Percentiles rank a stretch among this genome's conserved stretches.
Conservation (phyloP, 1,140 invertebrate genomes). For the Cataglyphis hispanica region DNA sequence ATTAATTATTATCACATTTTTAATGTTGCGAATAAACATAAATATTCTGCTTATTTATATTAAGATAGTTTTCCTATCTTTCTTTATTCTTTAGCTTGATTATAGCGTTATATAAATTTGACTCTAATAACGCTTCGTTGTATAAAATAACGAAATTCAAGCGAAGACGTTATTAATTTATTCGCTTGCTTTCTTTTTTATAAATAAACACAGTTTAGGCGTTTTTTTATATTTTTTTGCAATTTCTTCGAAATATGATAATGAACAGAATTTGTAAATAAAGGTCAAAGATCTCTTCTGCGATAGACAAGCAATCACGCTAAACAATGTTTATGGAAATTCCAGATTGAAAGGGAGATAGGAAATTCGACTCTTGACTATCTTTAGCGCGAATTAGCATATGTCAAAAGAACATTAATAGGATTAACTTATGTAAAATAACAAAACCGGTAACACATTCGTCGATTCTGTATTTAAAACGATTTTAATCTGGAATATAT, state of each 20-base stretch:
- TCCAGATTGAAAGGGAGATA: background rate
- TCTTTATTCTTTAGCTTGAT: background rate
- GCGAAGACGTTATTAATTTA: background rate
- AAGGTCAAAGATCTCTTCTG: constrained; percentile 27
- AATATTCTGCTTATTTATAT: background rate
- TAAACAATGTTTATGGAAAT: background rate
- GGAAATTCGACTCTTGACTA: background rate
- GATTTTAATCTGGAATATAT: constrained; percentile 5
- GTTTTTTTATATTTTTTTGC: background rate
- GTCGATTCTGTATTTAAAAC: background rate
- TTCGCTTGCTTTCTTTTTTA: background rate
- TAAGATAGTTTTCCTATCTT: background rate
- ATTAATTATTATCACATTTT: background rate
- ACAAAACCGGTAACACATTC: constrained; percentile 19
- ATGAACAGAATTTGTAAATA: constrained; percentile 5
- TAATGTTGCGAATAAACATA: background rate
- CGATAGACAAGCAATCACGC: background rate
- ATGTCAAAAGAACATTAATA: constrained; percentile 43
- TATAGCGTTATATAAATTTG: background rate
- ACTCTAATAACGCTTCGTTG: background rate
- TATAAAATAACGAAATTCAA: background rate
- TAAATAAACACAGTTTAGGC: background rate
- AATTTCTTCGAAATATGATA: background rate
- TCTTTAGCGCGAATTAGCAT: constrained; percentile 16
- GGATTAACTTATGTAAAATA: background rate